Base-by-base conservation (phyloP, 2,888 invertebrate genomes). In the Thera obeliscata region DNA sequence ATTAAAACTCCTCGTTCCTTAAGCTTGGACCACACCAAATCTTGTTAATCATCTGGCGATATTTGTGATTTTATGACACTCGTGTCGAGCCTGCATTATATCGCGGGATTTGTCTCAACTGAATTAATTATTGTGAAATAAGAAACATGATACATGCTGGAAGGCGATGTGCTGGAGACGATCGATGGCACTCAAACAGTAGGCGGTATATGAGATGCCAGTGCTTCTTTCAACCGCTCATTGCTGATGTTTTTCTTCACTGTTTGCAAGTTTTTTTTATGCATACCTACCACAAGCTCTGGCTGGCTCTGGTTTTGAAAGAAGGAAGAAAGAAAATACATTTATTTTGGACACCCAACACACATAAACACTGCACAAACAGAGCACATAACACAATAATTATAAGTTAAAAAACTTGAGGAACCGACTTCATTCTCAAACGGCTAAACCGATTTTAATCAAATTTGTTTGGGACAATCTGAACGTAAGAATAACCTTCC, bases 21-120 rank as follows among this genome's bases (percentile, higher is more conserved):
- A 56, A 43, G 46, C 70, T 72, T 65, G 61, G 33, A 66, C 81
- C 79, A 74, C 56, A 59, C 69, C 56, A 69, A 76, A 67, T 69
- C 67, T 78, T 76, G 81, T 82, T 82, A 80, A 87, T 87, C 88
- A 85, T 79, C 61, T 81, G 75, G 72, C 76, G 79, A 78, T 81
- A 84, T 87, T 84, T 83, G 77, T 81, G 86, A 84, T 85, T 86
- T 85, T 83, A 87, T 84, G 87, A 84, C 85, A 79, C 65, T 60
- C 65, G 41, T 80, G 67, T 77, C 81, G 79, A 76, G 78, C 77
- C 79, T 77, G 80, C 80, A 80, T 78, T 59, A 62, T 61, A 66
- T 62, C 36, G 63, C 62, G 41, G 52, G 69, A 54, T 66, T 66
- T 69, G 69, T 69, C 69, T 64, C 69, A 43, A 33, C 61, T 63